phyloP scores from a whole-genome alignment of 1,140 invertebrate genomes.

The Macrocentrus cingulum region DNA sequence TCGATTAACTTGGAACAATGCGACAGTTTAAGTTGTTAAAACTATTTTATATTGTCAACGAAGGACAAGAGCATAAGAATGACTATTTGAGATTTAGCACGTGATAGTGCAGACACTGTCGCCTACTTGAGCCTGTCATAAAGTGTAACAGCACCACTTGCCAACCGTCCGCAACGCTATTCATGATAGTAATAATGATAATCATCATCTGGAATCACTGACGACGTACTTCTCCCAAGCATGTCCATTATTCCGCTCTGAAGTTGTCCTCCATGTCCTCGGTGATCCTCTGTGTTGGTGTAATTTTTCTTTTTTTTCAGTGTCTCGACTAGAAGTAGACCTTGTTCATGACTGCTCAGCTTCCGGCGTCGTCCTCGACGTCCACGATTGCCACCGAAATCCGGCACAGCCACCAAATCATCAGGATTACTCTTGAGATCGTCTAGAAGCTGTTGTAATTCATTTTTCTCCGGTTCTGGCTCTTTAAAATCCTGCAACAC shows the following conservation, averaged over 20 bases:
- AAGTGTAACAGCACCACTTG: slow-evolving; percentile 22
- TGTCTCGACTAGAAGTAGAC: slow-evolving; percentile 71
- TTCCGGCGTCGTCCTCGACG: slow-evolving; percentile 57
- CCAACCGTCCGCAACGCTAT: slow-evolving; percentile 10
- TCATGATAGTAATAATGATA: slow-evolving; percentile 6
- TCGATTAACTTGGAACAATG: slow-evolving; percentile 1
- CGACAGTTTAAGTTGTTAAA: too few relatives aligned
- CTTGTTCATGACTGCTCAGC: slow-evolving; percentile 70
- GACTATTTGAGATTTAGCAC: slow-evolving; percentile 21
- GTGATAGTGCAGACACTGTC: slow-evolving; percentile 17
- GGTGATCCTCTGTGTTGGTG: slow-evolving; percentile 45
- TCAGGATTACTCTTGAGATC: slow-evolving; percentile 38
- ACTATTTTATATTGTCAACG: not conserved
- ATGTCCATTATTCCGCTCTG: slow-evolving; percentile 78
- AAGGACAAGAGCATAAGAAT: not conserved
- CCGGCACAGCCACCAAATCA: slow-evolving; percentile 31
- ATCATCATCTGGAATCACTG: not conserved
- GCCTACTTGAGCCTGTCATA: slow-evolving; percentile 12
- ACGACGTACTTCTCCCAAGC: slow-evolving; percentile 76
- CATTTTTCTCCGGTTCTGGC: slow-evolving; percentile 24
- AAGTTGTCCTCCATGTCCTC: slow-evolving; percentile 55
- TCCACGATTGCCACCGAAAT: slow-evolving; percentile 6
- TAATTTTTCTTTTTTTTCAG: slow-evolving; percentile 66
- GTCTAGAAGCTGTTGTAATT: slow-evolving; percentile 39
- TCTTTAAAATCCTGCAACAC: slow-evolving; percentile 33